phyloP scores from a whole-genome alignment of 2,888 invertebrate genomes.

The Camponotus fellah region DNA sequence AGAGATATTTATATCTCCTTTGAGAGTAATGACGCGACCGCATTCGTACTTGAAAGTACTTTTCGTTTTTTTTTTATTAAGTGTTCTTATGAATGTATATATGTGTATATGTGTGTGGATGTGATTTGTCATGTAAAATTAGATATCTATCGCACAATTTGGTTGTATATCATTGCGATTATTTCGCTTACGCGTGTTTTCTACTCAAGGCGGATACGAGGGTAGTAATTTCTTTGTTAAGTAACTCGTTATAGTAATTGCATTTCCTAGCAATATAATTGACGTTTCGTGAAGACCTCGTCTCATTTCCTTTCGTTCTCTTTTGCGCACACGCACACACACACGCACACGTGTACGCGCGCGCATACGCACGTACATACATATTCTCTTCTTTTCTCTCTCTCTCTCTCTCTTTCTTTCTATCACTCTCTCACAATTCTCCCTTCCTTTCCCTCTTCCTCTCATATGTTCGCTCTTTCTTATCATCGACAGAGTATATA shows the following conservation, averaged over 20 bases:
- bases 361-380: too few species aligned
- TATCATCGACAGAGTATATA: slow-evolving; percentile 18
- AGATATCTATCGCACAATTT: slow-evolving; percentile 73
- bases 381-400: neutral
- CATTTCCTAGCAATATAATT: slow-evolving; percentile 78
- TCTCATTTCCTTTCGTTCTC: slow-evolving; percentile 40
- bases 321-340: neutral
- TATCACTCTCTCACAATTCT: slow-evolving; percentile 29
- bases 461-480: slow-evolving; percentile 19
- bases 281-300: slow-evolving; percentile 82
- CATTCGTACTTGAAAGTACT: slow-evolving; percentile 52
- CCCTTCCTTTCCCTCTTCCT: slow-evolving; percentile 26
- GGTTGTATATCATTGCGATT: slow-evolving; percentile 66
- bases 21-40: slow-evolving; percentile 62
- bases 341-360: neutral
- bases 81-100: slow-evolving; percentile 29
- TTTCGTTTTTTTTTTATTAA: slow-evolving; percentile 35
- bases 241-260: slow-evolving; percentile 74
- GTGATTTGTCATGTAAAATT: slow-evolving; percentile 69
- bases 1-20: slow-evolving; percentile 25
- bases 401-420: slow-evolving; percentile 5
- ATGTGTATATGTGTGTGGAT: slow-evolving; percentile 36
- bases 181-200: slow-evolving; percentile 60
- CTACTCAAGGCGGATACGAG: slow-evolving; percentile 62
- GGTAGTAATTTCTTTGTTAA: slow-evolving; percentile 64